These are phyloP conservation scores for Fulmarus glacialis DNA, from an alignment of 2,113 vertebrate genomes.

Conservation along the genomic window DNA sequence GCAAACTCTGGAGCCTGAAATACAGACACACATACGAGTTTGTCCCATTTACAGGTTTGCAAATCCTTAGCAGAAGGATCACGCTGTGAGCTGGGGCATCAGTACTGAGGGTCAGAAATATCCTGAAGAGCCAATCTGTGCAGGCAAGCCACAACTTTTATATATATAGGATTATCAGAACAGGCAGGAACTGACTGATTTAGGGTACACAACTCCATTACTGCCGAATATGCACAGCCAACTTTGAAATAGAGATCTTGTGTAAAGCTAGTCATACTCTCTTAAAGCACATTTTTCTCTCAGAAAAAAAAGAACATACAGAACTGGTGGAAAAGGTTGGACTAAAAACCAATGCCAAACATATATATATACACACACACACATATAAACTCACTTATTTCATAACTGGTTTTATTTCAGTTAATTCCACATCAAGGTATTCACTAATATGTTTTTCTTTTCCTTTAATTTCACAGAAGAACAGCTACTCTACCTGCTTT, in stretches of 20 bases:
- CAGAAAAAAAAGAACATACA: neutral
- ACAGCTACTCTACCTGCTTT: neutral
- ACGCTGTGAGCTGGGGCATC: neutral
- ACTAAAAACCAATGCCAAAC: neutral
- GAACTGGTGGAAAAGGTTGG: neutral
- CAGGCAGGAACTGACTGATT: neutral
- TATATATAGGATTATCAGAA: neutral
- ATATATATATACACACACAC: fast-evolving
- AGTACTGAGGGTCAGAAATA: neutral
- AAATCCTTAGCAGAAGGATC: neutral
- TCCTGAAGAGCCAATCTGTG: neutral
- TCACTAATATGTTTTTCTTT: neutral
- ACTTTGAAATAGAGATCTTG: neutral
- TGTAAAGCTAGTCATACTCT: neutral
- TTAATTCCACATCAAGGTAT: neutral
- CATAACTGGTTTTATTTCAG: neutral
- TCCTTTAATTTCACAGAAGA: neutral
- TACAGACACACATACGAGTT: neutral
- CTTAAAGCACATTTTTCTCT: neutral
- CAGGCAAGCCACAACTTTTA: neutral
- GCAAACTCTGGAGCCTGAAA: neutral
- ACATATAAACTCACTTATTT: neutral
- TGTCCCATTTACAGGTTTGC: neutral
- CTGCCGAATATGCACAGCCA: neutral
- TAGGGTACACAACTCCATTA: neutral